Evolutionary conservation across 1,140 invertebrate genomes (phyloP).

Genomic region (Drosophila ananassae): DNA sequence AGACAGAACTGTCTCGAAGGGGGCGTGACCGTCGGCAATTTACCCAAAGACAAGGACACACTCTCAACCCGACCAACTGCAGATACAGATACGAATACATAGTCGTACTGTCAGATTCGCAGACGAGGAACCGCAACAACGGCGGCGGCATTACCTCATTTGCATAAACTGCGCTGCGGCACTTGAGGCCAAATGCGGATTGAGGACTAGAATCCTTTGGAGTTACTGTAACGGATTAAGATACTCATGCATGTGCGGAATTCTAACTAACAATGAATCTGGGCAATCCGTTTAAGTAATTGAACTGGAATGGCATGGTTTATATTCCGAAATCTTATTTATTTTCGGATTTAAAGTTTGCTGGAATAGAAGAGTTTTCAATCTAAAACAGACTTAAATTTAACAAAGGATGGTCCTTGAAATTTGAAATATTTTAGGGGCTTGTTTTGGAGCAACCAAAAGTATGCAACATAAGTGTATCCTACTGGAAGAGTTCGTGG

Average conservation of each 20-base stretch:
- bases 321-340: not conserved
- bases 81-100: slow-evolving; percentile 7
- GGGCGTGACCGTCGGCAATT: slow-evolving; percentile 47
- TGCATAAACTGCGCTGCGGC: slow-evolving; percentile 60
- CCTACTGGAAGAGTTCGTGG: too few relatives aligned
- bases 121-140: slow-evolving; percentile 42
- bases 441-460: too few relatives aligned
- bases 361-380: too few relatives aligned
- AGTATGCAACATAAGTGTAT: too few relatives aligned
- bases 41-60: slow-evolving; percentile 57
- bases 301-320: slow-evolving; percentile 12
- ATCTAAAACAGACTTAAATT: too few relatives aligned
- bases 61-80: not conserved
- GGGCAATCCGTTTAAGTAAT: slow-evolving; percentile 35
- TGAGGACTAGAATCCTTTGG: slow-evolving; percentile 28
- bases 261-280: slow-evolving; percentile 7
- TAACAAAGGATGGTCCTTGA: too few relatives aligned
- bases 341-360: not conserved
- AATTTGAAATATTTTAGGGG: too few relatives aligned
- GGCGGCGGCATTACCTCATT: slow-evolving; percentile 48
- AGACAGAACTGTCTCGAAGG: slow-evolving; percentile 33
- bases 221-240: slow-evolving; percentile 16
- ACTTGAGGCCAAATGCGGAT: slow-evolving; percentile 33
- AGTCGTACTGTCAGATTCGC: slow-evolving; percentile 19
- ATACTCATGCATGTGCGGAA: slow-evolving; percentile 11